Evolutionary conservation across 2,113 vertebrate species (phyloP), one percentile per base, ranked within the genome.

Genomic region (Kobus ellipsiprymnus): DNA sequence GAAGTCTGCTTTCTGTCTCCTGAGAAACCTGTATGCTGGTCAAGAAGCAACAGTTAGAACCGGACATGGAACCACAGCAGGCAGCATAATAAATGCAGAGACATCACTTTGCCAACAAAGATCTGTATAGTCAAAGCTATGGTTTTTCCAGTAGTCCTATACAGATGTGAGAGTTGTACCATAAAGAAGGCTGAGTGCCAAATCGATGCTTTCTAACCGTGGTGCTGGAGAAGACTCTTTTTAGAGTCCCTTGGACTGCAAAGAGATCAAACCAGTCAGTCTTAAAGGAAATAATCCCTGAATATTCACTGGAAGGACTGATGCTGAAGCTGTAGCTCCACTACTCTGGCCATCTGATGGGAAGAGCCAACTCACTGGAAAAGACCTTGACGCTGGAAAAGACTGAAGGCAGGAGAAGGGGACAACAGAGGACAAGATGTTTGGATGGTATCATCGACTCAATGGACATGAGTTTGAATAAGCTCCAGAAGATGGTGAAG

Each of bases 61-160:
- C 23, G 0, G 40, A 40, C 5, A 27, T 2, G 23, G 21, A 77
- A 44, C 21, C 44, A 44, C 1, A 0, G 40, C 12, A 77, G 23
- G 44, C 36, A 44, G 71, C 6, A 4, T 77, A 44, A 44, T 77
- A 77, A 77, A 44, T 44, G 40, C 40, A 77, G 12, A 77, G 23
- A 77, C 40, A 77, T 44, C 40, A 44, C 71, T 77, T 27, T 44
- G 71, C 40, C 23, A 40, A 44, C 71, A 44, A 44, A 74, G 21
- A 40, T 74, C 36, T 6, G 21, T 74, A 74, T 25, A 44, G 21
- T 14, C 71, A 74, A 77, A 77, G 40, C 36, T 77, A 77, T 77
- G 71, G 40, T 44, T 77, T 71, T 77, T 27, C 71, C 23, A 77
- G 36, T 44, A 77, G 23, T 77, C 40, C 36, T 77, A 14, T 27